phyloP scores from a whole-genome alignment of 2,797 vertebrate species.

The Sternarchorhynchus goeldii region DNA sequence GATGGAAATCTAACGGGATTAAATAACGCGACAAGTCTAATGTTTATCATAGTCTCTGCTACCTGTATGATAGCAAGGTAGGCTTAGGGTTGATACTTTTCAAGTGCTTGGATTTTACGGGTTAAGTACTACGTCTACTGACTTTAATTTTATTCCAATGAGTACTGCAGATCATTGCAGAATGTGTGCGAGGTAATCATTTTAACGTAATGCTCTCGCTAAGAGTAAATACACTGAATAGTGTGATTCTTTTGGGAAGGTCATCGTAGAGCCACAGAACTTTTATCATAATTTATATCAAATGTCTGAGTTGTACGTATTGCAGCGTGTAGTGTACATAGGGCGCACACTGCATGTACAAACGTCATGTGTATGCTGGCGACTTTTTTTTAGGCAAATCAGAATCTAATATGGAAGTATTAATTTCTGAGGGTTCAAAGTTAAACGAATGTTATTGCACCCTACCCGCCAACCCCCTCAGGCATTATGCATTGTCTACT shows the following conservation, averaged over 20 bases:
- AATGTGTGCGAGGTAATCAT: too few species aligned
- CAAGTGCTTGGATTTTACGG: too few species aligned
- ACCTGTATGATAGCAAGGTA: background rate
- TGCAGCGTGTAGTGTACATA: background rate
- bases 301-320: background rate
- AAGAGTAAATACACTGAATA: background rate
- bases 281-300: background rate
- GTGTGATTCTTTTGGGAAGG: background rate
- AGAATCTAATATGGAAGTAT: constrained; percentile 45
- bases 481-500: constrained; percentile 1
- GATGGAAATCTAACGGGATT: background rate
- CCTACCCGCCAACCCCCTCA: background rate
- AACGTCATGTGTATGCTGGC: constrained; percentile 23
- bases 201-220: background rate
- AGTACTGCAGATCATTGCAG: too few species aligned
- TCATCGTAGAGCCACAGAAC: background rate
- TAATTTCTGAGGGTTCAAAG: constrained; percentile 27
- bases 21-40: background rate
- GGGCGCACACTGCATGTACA: background rate
- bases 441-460: constrained; percentile 27
- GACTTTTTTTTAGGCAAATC: constrained; percentile 12
- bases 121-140: too few species aligned
- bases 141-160: too few species aligned
- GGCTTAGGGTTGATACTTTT: too few species aligned
- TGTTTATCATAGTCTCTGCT: background rate